Conservation (phyloP, 2,888 invertebrate genomes). For the Sepiola atlantica region DNA sequence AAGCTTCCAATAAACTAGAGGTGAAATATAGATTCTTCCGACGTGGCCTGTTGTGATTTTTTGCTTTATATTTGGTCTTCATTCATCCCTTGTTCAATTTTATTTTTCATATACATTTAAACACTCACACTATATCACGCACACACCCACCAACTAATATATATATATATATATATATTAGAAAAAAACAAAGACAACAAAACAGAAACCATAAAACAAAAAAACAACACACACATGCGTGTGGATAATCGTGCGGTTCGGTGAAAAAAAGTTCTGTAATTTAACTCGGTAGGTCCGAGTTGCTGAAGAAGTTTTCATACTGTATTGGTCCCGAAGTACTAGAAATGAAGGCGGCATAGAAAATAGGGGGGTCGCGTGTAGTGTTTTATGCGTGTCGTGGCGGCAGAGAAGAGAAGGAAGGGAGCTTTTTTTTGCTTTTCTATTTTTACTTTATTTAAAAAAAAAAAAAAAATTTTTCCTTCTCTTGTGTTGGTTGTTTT, state of each 20-base stretch:
- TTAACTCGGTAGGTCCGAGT: not conserved
- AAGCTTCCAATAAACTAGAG: too few relatives aligned
- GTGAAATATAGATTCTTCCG: too few relatives aligned
- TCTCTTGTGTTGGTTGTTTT: not conserved
- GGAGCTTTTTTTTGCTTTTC: slow-evolving; percentile 2
- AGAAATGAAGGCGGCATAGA: slow-evolving; percentile 24
- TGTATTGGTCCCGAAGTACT: not conserved
- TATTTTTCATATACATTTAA: too few relatives aligned
- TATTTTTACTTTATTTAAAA: too few relatives aligned
- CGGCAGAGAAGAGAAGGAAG: not conserved
- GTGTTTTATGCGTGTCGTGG: not conserved
- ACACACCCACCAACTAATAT: not conserved
- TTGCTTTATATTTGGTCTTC: too few relatives aligned
- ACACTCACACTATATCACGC: too few relatives aligned
- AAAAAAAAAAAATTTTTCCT: not conserved
- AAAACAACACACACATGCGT: not conserved
- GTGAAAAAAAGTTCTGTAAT: not conserved
- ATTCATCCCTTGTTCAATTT: too few relatives aligned
- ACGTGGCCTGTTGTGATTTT: too few relatives aligned
- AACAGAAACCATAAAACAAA: not conserved
- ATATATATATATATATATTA: not conserved
- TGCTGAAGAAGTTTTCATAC: not conserved
- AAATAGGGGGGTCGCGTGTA: not conserved
- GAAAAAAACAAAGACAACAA: not conserved
- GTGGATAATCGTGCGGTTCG: slow-evolving; percentile 1